phyloP scores from a whole-genome alignment of 2,888 invertebrate species.

The Eristalis tenax region DNA sequence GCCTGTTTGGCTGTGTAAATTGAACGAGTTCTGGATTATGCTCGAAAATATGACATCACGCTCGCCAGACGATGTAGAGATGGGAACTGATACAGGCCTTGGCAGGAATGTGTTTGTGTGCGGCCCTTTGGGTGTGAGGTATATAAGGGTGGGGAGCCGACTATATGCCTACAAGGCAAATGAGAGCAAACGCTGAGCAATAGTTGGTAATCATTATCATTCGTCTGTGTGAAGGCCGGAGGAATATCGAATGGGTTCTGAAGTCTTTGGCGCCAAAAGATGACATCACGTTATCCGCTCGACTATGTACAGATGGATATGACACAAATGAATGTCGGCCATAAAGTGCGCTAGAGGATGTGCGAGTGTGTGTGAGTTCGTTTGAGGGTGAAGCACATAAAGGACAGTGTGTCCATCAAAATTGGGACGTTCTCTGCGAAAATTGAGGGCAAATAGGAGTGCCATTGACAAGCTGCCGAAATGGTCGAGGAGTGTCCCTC shows the following conservation, averaged over 20 bases:
- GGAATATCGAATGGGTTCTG: not conserved
- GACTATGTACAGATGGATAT: not conserved
- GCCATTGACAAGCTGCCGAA: not conserved
- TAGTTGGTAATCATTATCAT: not conserved
- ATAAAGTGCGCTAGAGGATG: too few species aligned
- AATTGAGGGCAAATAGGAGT: not conserved
- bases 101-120: not conserved
- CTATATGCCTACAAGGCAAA: not conserved
- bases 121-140: not conserved
- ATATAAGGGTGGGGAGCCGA: not conserved
- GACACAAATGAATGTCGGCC: not conserved
- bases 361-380: not conserved
- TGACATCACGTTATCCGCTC: conserved; percentile 18
- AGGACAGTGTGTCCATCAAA: not conserved
- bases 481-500: not conserved
- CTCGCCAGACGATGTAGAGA: not conserved
- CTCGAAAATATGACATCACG: not conserved
- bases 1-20: not conserved
- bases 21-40: not conserved
- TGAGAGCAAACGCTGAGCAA: not conserved
- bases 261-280: conserved; percentile 11
- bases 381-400: not conserved
- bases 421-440: too few species aligned
- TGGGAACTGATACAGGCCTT: not conserved
- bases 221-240: not conserved